Conservation (phyloP, 2,888 invertebrate genomes). For the Drosophila putrida region DNA sequence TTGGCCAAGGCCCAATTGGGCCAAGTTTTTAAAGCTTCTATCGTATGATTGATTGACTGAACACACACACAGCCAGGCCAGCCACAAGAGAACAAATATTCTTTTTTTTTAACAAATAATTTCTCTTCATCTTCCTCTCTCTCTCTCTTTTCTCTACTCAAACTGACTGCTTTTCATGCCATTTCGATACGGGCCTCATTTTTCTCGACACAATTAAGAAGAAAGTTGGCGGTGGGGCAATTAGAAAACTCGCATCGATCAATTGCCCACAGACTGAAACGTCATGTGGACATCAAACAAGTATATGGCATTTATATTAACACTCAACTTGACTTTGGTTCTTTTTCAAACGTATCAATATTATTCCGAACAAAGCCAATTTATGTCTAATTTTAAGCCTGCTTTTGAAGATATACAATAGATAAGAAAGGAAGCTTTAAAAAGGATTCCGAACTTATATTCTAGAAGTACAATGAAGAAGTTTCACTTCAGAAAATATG, state of each 20-base stretch:
- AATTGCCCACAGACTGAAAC: slow-evolving; percentile 52
- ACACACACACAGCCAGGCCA: slow-evolving; percentile 23
- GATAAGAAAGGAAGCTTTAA: too few relatives aligned
- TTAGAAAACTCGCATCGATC: slow-evolving; percentile 81
- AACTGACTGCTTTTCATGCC: slow-evolving; percentile 75
- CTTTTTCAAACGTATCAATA: slow-evolving; percentile 28
- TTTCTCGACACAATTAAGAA: slow-evolving; percentile 80
- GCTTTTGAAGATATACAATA: neutral
- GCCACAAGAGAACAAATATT: slow-evolving; percentile 43
- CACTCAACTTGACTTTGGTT: slow-evolving; percentile 12
- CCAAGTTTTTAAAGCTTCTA: slow-evolving; percentile 62
- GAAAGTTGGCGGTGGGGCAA: slow-evolving; percentile 74
- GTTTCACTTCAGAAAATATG: too few relatives aligned
- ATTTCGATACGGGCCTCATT: slow-evolving; percentile 82
- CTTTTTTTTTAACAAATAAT: slow-evolving; percentile 47
- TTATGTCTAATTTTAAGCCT: slow-evolving; percentile 52
- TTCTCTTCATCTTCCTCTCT: slow-evolving; percentile 54
- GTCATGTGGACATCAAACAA: slow-evolving; percentile 28
- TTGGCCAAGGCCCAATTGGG: slow-evolving; percentile 64
- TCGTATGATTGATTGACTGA: slow-evolving; percentile 66
- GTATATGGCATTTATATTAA: neutral
- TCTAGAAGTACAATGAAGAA: too few relatives aligned
- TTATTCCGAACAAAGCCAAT: slow-evolving; percentile 4
- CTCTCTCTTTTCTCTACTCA: neutral
- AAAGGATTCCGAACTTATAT: too few relatives aligned